phyloP scores from a whole-genome alignment of 2,113 vertebrate genomes.

The Mastomys coucha region DNA sequence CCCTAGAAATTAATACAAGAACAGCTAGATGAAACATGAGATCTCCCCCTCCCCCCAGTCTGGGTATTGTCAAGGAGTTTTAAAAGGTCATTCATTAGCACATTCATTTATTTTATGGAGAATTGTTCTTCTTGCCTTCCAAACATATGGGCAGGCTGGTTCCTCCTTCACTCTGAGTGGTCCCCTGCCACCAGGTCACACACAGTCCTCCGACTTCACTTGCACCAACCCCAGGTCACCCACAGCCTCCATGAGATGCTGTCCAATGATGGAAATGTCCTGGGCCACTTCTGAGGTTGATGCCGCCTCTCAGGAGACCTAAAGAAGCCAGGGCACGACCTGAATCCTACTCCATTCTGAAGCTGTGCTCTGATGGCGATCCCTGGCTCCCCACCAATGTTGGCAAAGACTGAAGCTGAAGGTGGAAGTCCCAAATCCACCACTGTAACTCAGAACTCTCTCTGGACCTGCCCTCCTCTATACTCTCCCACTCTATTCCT shows the following conservation, averaged over 20 bases:
- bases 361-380: not conserved
- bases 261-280: accelerated
- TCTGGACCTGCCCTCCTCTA: not conserved
- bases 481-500: not conserved
- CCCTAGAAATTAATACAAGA: conserved; percentile 52
- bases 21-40: not conserved
- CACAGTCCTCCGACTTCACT: not conserved
- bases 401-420: too few relatives aligned
- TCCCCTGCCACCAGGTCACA: not conserved
- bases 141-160: accelerated
- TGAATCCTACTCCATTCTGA: too few relatives aligned
- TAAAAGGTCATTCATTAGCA: conserved; percentile 46
- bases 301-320: not conserved
- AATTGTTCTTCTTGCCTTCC: not conserved
- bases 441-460: accelerated
- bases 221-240: accelerated
- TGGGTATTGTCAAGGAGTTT: not conserved
- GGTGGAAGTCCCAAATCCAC: not conserved
- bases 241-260: accelerated
- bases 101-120: conserved; percentile 14
- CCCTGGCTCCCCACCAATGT: not conserved
- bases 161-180: not conserved
- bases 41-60: not conserved
- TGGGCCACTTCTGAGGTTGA: accelerated
- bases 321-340: not conserved